A percentile compares a stretch with the other conserved stretches of the same genome.
These are phyloP conservation scores for Aspidoscelis tigris DNA, from an alignment of 2,113 vertebrate genomes.

Conservation along the genomic window DNA sequence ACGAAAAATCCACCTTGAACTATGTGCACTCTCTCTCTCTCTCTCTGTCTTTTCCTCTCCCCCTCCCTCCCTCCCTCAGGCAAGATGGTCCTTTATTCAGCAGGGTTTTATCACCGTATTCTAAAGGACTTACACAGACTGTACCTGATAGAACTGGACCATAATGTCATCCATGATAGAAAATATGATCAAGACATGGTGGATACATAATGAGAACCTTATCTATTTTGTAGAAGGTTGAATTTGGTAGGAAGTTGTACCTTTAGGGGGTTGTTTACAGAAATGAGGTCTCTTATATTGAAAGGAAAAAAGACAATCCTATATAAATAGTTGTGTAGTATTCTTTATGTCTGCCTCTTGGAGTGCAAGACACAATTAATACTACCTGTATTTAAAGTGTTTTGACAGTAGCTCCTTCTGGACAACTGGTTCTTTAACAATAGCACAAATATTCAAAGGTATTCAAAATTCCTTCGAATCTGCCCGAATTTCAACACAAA, in stretches of 20 bases:
- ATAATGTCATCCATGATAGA: constrained; percentile 72
- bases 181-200: constrained; percentile 66
- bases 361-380: constrained; percentile 18
- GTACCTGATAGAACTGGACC: constrained; percentile 64
- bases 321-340: constrained; percentile 16
- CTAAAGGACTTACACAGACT: constrained; percentile 62
- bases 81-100: constrained; percentile 68
- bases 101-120: constrained; percentile 66
- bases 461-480: too few species aligned
- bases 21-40: constrained; percentile 62
- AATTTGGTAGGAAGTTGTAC: constrained; percentile 54
- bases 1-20: constrained; percentile 68
- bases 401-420: constrained; percentile 13
- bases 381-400: constrained; percentile 41
- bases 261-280: constrained; percentile 67
- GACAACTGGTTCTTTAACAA: constrained; percentile 16
- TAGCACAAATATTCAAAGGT: neutral
- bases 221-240: constrained; percentile 62
- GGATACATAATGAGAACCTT: constrained; percentile 66
- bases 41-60: neutral
- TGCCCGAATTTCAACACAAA: too few species aligned
- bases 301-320: neutral
- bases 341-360: constrained; percentile 22
- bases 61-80: constrained; percentile 52
- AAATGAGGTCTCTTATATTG: constrained; percentile 54